Evolutionary conservation across 2,888 invertebrate genomes (phyloP).

Genomic region (Scrobipalpa costella): DNA sequence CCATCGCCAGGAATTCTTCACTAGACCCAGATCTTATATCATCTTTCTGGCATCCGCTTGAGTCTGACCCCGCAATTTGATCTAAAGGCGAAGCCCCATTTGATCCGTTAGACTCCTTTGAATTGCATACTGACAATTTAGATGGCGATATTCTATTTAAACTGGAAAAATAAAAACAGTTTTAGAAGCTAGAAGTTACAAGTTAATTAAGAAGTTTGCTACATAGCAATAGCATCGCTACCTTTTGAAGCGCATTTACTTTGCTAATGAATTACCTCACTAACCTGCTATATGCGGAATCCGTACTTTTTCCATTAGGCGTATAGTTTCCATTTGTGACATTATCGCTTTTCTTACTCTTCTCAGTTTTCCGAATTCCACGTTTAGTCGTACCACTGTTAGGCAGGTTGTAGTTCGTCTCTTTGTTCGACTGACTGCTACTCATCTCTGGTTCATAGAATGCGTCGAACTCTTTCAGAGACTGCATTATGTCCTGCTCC

Average conservation of each 20-base stretch:
- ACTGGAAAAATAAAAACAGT: slow-evolving; percentile 42
- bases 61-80: slow-evolving; percentile 61
- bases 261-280: slow-evolving; percentile 62
- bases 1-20: slow-evolving; percentile 76
- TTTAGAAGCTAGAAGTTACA: neutral
- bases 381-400: slow-evolving; percentile 59
- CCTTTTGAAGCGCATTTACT: neutral
- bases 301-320: slow-evolving; percentile 75
- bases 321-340: slow-evolving; percentile 65
- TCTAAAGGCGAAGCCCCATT: slow-evolving; percentile 59
- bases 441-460: slow-evolving; percentile 72
- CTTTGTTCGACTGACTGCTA: slow-evolving; percentile 53
- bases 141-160: slow-evolving; percentile 74
- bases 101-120: slow-evolving; percentile 62
- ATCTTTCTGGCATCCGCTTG: slow-evolving; percentile 64
- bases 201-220: neutral
- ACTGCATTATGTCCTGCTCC: slow-evolving; percentile 76
- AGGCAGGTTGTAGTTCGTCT: slow-evolving; percentile 46
- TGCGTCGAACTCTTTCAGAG: slow-evolving; percentile 75
- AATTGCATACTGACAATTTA: slow-evolving; percentile 67
- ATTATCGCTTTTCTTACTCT: slow-evolving; percentile 59
- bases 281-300: slow-evolving; percentile 94
- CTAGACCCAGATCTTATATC: slow-evolving; percentile 67
- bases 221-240: neutral
- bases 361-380: slow-evolving; percentile 58